These are phyloP conservation scores for Beris chalybata DNA, from an alignment of 2,888 invertebrate genomes.

Conservation along the genomic window DNA sequence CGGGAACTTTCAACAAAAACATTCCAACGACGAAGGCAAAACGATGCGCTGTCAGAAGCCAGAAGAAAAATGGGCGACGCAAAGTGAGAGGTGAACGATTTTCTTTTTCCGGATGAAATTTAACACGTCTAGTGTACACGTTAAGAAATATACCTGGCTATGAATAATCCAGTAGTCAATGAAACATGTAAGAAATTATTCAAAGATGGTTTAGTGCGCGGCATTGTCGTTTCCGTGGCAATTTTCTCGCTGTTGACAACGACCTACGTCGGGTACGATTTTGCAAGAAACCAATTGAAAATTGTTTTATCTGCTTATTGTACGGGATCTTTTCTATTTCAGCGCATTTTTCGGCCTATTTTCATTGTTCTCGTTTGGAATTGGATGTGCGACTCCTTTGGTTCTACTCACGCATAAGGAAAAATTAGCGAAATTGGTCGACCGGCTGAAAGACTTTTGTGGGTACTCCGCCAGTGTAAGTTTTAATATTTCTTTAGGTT, in stretches of 20 bases:
- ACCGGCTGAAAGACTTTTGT: constrained; percentile 45
- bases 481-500: neutral
- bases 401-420: constrained; percentile 37
- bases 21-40: constrained; percentile 6
- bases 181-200: constrained; percentile 28
- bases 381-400: constrained; percentile 37
- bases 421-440: constrained; percentile 27
- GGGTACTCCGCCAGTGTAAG: constrained; percentile 45
- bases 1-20: neutral
- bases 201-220: constrained; percentile 27
- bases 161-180: constrained; percentile 29
- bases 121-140: neutral
- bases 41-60: neutral
- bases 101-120: neutral
- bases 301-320: neutral
- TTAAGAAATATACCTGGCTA: neutral
- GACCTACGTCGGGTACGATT: constrained; percentile 26
- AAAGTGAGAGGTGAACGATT: neutral
- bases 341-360: constrained; percentile 38
- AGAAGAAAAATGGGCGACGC: neutral
- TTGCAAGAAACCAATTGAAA: neutral
- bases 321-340: constrained; percentile 1
- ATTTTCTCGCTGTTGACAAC: constrained; percentile 24
- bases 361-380: constrained; percentile 30
- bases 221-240: constrained; percentile 27